Base-by-base conservation (phyloP, 92 coral and sea anemone species). In the Epizoanthus illoricatus region DNA sequence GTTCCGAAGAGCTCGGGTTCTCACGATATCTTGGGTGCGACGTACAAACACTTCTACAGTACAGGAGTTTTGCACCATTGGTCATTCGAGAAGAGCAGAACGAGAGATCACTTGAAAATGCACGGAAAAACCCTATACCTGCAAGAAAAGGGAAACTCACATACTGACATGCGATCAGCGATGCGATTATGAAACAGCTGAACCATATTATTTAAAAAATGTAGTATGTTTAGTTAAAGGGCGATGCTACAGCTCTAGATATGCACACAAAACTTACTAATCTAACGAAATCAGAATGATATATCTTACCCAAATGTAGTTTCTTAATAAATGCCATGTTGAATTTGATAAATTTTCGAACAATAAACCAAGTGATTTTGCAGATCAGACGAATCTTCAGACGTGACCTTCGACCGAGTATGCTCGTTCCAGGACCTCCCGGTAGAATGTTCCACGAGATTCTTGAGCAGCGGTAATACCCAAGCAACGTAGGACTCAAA, bases 241-340 rank as follows among this genome's bases (percentile, higher is more conserved):
- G 9, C 6, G 54, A 47, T 47, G 1, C 11, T 49, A 9, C 56
- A 45, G 52, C n/a, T 5, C 4, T 8, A 45, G 33, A 0, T 45
- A 45, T 45, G 5, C 7, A 49, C 13, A 0, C 52, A 68, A 13
- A 5, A 3, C n/a, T 68, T 68, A 33, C 20, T 12, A 1, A 67
- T 17, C 52, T n/a, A 33, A 16, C 2, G n/a, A 39, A 68, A 28
- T 65, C 5, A 11, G 19, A 19, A 39, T 2, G 42, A 33, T 21
- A 24, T 33, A 59, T 33, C 45, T 78, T 78, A 78, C 82, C 82
- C 63, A 45, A 78, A 63, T 16, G 71, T 6, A 78, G 71, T 21
- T 71, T 66, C 59, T 78, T 16, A 54, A 47, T 42, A 62, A 78
- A 64, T 8, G 41, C 47, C 82, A 64, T 78, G 47, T 56, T 75